Conservation (phyloP, 2,888 invertebrate genomes). For the Pachymerium ferrugineum region DNA sequence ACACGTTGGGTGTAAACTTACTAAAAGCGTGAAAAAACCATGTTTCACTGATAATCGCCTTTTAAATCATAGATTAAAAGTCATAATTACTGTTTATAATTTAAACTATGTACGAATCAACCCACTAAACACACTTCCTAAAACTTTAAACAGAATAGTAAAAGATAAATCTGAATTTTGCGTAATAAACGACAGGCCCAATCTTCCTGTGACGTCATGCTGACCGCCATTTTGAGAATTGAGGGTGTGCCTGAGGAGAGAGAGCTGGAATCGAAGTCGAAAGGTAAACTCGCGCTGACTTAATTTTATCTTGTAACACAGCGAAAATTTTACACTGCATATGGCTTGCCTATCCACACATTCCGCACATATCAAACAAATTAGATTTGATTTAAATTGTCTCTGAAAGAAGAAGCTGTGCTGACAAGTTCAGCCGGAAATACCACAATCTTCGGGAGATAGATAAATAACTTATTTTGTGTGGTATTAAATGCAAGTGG, state of each 20-base stretch:
- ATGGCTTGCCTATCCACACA: neutral
- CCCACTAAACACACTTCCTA: neutral
- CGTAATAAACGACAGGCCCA: neutral
- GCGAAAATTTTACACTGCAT: neutral
- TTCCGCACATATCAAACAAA: neutral
- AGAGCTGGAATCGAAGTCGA: neutral
- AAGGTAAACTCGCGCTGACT: neutral
- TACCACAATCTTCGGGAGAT: neutral
- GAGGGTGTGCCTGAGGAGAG: neutral
- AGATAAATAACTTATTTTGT: neutral
- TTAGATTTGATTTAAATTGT: neutral
- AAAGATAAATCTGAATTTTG: neutral
- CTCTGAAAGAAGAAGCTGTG: neutral
- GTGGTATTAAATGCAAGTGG: neutral
- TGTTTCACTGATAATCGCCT: neutral
- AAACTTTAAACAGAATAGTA: neutral
- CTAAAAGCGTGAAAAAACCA: neutral
- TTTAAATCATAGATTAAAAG: too few relatives aligned
- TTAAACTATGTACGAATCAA: too few relatives aligned
- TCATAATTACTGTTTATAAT: too few relatives aligned
- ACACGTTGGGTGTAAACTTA: neutral
- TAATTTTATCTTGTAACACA: neutral
- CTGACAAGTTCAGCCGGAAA: neutral
- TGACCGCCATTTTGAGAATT: neutral
- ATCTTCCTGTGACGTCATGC: neutral